A percentile compares a stretch with the other conserved stretches of the same genome.
Evolutionary conservation across 35 echinoderm and acorn worm genomes (phyloP).

Genomic region (Lytechinus pictus): DNA sequence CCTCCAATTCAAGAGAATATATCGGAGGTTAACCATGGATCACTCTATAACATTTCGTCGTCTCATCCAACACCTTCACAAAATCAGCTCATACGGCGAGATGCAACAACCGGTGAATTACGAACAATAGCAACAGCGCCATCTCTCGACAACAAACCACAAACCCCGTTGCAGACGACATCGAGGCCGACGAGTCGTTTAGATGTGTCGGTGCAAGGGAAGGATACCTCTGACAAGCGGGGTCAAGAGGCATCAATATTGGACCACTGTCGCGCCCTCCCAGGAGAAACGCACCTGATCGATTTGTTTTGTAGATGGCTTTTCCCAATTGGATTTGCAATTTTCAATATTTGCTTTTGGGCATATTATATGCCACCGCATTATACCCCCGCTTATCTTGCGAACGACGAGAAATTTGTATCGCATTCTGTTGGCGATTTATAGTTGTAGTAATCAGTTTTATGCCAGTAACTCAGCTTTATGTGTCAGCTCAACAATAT

Average conservation of each 20-base stretch:
- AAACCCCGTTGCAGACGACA: background rate
- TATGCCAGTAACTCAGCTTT: no score
- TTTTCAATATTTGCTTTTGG: conserved; percentile 77
- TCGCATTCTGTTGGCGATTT: background rate
- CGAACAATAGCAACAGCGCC: background rate
- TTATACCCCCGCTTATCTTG: background rate
- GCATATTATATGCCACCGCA: conserved; percentile 46
- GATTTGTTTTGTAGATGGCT: conserved; percentile 61
- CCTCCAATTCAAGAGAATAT: background rate
- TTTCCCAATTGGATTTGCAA: conserved; percentile 60
- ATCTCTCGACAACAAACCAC: conserved; percentile 8
- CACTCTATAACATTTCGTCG: background rate
- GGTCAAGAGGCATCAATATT: background rate
- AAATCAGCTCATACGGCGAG: background rate
- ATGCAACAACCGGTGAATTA: background rate
- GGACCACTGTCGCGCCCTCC: background rate
- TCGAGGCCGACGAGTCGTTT: background rate
- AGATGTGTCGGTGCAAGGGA: background rate
- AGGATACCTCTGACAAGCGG: background rate
- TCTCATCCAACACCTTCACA: background rate
- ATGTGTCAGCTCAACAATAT: no score
- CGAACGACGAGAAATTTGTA: background rate
- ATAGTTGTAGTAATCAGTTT: background rate
- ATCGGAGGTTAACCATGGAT: background rate
- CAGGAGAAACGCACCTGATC: conserved; percentile 45